Evolutionary conservation across 2,113 vertebrate genomes (phyloP).

Genomic region (Gopherus flavomarginatus): DNA sequence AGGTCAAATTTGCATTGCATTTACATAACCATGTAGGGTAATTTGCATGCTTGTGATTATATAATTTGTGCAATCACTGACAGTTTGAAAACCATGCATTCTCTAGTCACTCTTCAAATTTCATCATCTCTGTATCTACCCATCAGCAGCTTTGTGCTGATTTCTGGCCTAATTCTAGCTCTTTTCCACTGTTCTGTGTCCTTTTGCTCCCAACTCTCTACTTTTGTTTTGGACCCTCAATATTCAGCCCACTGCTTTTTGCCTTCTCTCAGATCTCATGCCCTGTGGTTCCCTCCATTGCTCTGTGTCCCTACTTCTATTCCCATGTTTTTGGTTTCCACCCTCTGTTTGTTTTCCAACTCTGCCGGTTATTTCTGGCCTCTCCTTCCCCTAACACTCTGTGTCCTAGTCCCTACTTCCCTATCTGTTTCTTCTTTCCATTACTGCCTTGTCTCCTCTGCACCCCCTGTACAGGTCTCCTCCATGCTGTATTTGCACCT

Average conservation of each 20-base stretch:
- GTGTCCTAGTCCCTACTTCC: neutral
- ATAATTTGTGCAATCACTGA: neutral
- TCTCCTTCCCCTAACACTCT: neutral
- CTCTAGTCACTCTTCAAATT: neutral
- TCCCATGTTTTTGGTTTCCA: neutral
- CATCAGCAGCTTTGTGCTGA: neutral
- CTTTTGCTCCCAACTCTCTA: neutral
- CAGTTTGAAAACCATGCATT: neutral
- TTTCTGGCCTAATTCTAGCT: neutral
- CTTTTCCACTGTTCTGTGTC: neutral
- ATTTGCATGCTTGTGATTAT: neutral
- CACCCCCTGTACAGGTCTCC: neutral
- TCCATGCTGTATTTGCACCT: neutral
- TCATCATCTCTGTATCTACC: neutral
- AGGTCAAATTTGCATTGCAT: neutral
- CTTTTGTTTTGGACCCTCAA: neutral
- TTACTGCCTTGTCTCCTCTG: neutral
- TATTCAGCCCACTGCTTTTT: neutral
- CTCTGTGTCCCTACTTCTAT: neutral
- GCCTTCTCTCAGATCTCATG: neutral
- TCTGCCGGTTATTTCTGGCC: neutral
- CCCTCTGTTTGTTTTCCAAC: neutral
- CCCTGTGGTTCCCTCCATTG: neutral
- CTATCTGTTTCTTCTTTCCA: neutral
- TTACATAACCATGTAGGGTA: neutral